phyloP scores from a whole-genome alignment of 2,888 invertebrate genomes.

The Ptilodon capucinus region DNA sequence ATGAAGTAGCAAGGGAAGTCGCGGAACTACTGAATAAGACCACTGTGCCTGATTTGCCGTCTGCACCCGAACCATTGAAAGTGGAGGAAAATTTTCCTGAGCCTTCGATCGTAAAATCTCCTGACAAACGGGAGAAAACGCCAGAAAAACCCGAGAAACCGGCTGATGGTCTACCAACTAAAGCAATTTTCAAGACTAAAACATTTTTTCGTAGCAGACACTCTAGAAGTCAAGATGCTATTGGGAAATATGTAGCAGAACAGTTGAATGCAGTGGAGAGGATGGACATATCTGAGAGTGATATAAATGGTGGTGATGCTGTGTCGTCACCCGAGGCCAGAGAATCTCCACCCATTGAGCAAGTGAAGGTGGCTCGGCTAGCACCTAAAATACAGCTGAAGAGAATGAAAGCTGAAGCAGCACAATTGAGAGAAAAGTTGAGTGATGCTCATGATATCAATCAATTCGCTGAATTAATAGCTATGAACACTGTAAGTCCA shows the following conservation, averaged over 20 bases:
- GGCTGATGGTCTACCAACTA: slow-evolving; percentile 51
- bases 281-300: slow-evolving; percentile 67
- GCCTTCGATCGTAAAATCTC: slow-evolving; percentile 72
- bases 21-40: slow-evolving; percentile 85
- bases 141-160: slow-evolving; percentile 48
- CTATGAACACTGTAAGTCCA: slow-evolving; percentile 17
- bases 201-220: slow-evolving; percentile 81
- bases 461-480: slow-evolving; percentile 24
- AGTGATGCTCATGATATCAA: slow-evolving; percentile 26
- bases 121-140: slow-evolving; percentile 63
- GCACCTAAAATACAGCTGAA: slow-evolving; percentile 79
- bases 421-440: slow-evolving; percentile 57
- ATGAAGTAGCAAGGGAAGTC: slow-evolving; percentile 81
- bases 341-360: slow-evolving; percentile 73
- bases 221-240: slow-evolving; percentile 79
- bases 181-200: slow-evolving; percentile 80
- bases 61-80: slow-evolving; percentile 75
- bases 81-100: slow-evolving; percentile 84
- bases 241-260: slow-evolving; percentile 79
- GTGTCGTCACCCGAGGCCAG: slow-evolving; percentile 65
- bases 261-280: slow-evolving; percentile 73
- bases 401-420: slow-evolving; percentile 77
- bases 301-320: slow-evolving; percentile 67
- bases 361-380: slow-evolving; percentile 79
- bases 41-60: slow-evolving; percentile 80